These are phyloP conservation scores for Chalcosyrphus nemorum DNA, from an alignment of 2,888 invertebrate species.

Conservation along the genomic window DNA sequence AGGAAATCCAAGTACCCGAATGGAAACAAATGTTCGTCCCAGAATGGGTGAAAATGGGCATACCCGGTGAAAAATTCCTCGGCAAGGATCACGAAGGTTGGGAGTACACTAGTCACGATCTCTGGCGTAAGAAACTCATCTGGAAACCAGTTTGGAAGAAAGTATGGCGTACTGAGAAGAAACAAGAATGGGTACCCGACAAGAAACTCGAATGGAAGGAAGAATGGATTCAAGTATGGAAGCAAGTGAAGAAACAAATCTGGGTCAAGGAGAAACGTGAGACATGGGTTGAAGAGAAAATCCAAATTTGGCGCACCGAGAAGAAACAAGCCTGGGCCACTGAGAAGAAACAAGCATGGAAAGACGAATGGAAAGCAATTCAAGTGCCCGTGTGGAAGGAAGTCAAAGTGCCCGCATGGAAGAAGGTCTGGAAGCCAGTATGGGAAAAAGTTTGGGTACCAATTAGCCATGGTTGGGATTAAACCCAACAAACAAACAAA, in stretches of 20 bases:
- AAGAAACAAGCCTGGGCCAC: constrained; percentile 84
- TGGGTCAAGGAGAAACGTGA: constrained; percentile 91
- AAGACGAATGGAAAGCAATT: constrained; percentile 86
- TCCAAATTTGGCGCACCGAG: constrained; percentile 85
- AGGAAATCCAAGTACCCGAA: constrained; percentile 83
- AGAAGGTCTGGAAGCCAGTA: constrained; percentile 92
- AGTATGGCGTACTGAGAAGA: constrained; percentile 90
- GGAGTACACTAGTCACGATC: constrained; percentile 92
- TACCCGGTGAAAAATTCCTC: constrained; percentile 90
- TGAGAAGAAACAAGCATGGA: constrained; percentile 90
- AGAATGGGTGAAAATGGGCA: constrained; percentile 85
- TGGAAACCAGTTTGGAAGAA: constrained; percentile 89
- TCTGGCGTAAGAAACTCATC: constrained; percentile 91
- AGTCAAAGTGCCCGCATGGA: constrained; percentile 87
- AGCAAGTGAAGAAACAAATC: constrained; percentile 89
- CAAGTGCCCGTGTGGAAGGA: constrained; percentile 89
- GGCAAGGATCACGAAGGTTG: constrained; percentile 92
- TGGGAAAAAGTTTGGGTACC: constrained; percentile 94
- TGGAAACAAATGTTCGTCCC: constrained; percentile 85
- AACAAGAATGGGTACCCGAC: constrained; percentile 88
- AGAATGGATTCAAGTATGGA: constrained; percentile 88
- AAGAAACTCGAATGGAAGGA: constrained; percentile 87
- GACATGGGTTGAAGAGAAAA: constrained; percentile 88
- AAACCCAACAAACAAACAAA: constrained; percentile 51
- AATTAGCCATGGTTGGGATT: constrained; percentile 82